Evolutionary conservation across 2,113 vertebrate species (phyloP), one percentile per base, ranked within the genome.

Genomic region (Ptilonorhynchus violaceus): DNA sequence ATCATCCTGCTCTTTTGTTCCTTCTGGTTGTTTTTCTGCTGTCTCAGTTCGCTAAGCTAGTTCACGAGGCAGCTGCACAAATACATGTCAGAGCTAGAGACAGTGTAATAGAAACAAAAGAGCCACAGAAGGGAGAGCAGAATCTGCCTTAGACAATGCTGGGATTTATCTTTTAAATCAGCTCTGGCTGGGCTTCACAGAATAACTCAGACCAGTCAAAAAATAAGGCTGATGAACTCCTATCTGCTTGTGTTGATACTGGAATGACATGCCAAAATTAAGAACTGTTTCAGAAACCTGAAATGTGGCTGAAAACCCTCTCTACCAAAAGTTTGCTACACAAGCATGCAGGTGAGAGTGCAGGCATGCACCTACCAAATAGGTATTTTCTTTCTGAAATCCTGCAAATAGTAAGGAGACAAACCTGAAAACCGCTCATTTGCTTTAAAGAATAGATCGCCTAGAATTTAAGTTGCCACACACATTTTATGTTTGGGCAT

Each of bases 101-200:
- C 22, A 14, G 33, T 10, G 31, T 33, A 46, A 81, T 8, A 24
- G 33, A 46, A 95, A 58, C 15, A 31, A 93, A 82, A 94, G 27
- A 31, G 4, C 2, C 0, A 1, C 21, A 53, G 62, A 79, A 76
- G 23, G 18, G 76, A 64, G 12, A 56, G 46, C 0, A 3, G 22
- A 22, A 49, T 83, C 58, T 92, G 19, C 21, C 15, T 88, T 46
- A 68, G 23, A 44, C 7, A n/a, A 25, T 14, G 10, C 30, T 68
- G 1, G 1, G 33, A 46, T 87, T 91, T 64, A 16, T 73, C 30
- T 39, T 64, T 39, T 85, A 6, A 64, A 59, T 60, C 30, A 47
- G 30, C 28, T 82, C 46, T 49, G 33, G 3, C 27, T 93, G 41
- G n/a, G 46, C 58, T 73, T 87, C 62, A 60, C 52, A 73, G 49